A percentile compares a stretch with the other conserved stretches of the same genome.
Conservation (phyloP, 2,888 invertebrate genomes). For the Mythimna vitellina region DNA sequence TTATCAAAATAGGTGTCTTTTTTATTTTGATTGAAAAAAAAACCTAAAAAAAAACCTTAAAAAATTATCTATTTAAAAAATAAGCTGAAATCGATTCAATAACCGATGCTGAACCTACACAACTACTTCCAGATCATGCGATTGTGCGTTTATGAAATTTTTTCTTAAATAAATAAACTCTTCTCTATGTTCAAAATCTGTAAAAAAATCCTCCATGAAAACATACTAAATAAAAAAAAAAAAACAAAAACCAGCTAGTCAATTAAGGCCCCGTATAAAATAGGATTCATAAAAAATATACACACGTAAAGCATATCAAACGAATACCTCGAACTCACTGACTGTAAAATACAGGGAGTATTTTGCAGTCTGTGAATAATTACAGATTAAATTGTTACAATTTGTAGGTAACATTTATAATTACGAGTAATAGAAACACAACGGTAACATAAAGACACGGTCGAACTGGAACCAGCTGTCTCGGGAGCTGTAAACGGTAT, state of each 20-base stretch:
- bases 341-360: conserved; percentile 45
- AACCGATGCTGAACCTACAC: no score
- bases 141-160: no score
- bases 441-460: conserved; percentile 78
- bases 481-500: conserved; percentile 77
- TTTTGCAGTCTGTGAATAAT: conserved; percentile 49
- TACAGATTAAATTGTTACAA: conserved; percentile 71
- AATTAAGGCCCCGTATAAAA: background rate
- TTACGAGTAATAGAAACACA: conserved; percentile 73
- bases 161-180: no score
- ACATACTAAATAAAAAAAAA: background rate
- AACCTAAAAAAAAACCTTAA: no score
- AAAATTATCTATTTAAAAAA: no score
- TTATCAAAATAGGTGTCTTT: no score
- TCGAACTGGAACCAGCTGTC: conserved; percentile 83
- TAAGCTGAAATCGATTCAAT: no score
- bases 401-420: conserved; percentile 78
- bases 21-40: no score
- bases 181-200: no score
- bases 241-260: background rate
- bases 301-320: background rate
- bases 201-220: background rate
- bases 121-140: no score
- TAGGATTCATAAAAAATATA: conserved; percentile 1
- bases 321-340: conserved; percentile 45